phyloP scores from a whole-genome alignment of 1,140 invertebrate genomes.

The Diabrotica virgifera region DNA sequence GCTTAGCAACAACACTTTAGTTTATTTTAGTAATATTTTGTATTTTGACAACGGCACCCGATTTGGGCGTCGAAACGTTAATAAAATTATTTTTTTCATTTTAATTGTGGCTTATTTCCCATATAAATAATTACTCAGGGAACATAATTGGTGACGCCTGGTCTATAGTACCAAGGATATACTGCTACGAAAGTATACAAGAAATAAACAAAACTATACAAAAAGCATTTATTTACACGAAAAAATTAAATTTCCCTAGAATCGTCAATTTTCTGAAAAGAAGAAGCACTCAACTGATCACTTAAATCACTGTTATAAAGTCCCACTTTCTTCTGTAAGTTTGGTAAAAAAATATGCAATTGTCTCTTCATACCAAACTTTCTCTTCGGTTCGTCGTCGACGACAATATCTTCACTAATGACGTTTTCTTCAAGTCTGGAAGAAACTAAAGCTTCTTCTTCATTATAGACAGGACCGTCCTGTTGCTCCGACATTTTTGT shows the following conservation, averaged over 20 bases:
- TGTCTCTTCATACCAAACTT: constrained; percentile 49
- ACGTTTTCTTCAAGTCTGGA: constrained; percentile 11
- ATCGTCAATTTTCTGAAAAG: background rate
- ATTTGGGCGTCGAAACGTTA: too few relatives aligned
- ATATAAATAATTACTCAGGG: too few relatives aligned
- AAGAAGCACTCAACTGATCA: constrained; percentile 24
- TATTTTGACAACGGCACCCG: too few relatives aligned
- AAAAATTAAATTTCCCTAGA: constrained; percentile 1
- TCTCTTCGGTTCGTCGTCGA: constrained; percentile 7
- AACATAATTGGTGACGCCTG: too few relatives aligned
- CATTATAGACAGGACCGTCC: background rate
- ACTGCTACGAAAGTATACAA: too few relatives aligned
- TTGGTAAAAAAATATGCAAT: constrained; percentile 68
- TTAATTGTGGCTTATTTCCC: too few relatives aligned
- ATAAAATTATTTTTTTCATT: too few relatives aligned
- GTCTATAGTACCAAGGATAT: too few relatives aligned
- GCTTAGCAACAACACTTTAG: too few relatives aligned
- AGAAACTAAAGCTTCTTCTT: constrained; percentile 2
- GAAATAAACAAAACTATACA: background rate
- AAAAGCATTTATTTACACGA: background rate
- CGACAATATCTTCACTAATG: constrained; percentile 1
- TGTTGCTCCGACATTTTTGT: background rate
- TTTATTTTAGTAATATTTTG: too few relatives aligned
- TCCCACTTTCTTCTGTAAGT: constrained; percentile 51
- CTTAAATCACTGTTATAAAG: constrained; percentile 34